phyloP scores from a whole-genome alignment of 2,113 vertebrate species.

The Diadophis punctatus region DNA sequence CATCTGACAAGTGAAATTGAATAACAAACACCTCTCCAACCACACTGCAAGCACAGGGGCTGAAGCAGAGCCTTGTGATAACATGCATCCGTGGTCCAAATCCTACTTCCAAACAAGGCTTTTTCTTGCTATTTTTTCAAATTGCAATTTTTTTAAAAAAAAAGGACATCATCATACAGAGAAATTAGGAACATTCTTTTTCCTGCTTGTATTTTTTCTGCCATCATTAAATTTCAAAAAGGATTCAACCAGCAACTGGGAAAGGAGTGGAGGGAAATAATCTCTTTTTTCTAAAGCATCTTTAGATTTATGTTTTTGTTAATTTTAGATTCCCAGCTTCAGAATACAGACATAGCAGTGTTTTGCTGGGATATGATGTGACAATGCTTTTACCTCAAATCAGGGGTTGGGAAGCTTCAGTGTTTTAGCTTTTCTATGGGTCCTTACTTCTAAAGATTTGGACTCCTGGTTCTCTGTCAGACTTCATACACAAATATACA shows the following conservation, averaged over 20 bases:
- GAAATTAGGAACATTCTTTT: background rate
- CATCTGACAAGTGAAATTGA: conserved; percentile 33
- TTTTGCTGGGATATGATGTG: background rate
- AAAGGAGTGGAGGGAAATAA: background rate
- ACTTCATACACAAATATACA: background rate
- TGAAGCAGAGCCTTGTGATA: conserved; percentile 1
- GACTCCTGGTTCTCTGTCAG: background rate
- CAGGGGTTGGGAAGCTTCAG: background rate
- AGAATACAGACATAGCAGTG: background rate
- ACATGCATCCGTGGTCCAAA: background rate
- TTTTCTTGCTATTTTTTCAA: background rate
- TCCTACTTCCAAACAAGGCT: background rate
- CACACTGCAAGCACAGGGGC: background rate
- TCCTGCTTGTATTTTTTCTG: background rate
- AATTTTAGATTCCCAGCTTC: conserved; percentile 5
- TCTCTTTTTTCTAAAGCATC: background rate
- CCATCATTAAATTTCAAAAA: background rate
- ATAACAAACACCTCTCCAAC: background rate
- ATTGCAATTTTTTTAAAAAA: background rate
- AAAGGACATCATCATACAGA: background rate
- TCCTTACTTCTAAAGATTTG: background rate
- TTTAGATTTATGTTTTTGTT: conserved; percentile 11
- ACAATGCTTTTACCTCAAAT: background rate
- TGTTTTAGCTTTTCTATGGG: background rate
- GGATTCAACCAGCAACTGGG: background rate